These are phyloP conservation scores for Boloria selene DNA, from an alignment of 2,888 invertebrate genomes.

Conservation along the genomic window DNA sequence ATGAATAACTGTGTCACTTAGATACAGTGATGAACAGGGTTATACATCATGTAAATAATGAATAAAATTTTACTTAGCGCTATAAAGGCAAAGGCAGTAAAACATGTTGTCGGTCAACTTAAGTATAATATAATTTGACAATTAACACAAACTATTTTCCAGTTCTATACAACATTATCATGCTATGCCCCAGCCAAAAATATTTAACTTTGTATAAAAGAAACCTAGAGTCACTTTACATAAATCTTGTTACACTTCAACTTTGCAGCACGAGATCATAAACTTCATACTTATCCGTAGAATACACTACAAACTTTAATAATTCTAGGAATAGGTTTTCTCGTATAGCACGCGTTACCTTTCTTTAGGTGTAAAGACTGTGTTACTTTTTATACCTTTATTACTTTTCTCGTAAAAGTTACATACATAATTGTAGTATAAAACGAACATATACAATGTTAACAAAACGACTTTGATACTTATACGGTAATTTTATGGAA, in stretches of 20 bases:
- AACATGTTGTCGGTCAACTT: too few species aligned
- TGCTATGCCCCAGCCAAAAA: neutral
- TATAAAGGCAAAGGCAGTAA: too few species aligned
- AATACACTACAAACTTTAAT: slow-evolving; percentile 23
- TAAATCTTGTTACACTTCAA: slow-evolving; percentile 5
- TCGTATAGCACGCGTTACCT: slow-evolving; percentile 16
- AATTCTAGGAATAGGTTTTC: slow-evolving; percentile 12
- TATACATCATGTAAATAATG: too few species aligned
- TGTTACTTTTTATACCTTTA: slow-evolving; percentile 21
- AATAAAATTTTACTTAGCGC: too few species aligned
- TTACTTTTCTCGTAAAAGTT: slow-evolving; percentile 26
- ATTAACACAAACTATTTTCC: too few species aligned
- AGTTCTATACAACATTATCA: neutral
- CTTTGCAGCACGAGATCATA: slow-evolving; percentile 6
- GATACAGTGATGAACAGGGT: too few species aligned
- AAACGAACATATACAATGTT: slow-evolving; percentile 23
- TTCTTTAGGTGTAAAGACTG: slow-evolving; percentile 17
- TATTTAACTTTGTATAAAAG: slow-evolving; percentile 2
- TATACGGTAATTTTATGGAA: slow-evolving; percentile 17
- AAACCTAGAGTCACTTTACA: slow-evolving; percentile 9
- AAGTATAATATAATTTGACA: too few species aligned
- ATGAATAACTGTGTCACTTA: too few species aligned
- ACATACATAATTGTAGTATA: slow-evolving; percentile 22
- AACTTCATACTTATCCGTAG: slow-evolving; percentile 10
- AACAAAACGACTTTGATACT: slow-evolving; percentile 9